Percentiles rank a stretch among this genome's conserved stretches.
These are phyloP conservation scores for Sebastes hubbsi DNA, from an alignment of 2,797 vertebrate genomes.

Conservation along the genomic window DNA sequence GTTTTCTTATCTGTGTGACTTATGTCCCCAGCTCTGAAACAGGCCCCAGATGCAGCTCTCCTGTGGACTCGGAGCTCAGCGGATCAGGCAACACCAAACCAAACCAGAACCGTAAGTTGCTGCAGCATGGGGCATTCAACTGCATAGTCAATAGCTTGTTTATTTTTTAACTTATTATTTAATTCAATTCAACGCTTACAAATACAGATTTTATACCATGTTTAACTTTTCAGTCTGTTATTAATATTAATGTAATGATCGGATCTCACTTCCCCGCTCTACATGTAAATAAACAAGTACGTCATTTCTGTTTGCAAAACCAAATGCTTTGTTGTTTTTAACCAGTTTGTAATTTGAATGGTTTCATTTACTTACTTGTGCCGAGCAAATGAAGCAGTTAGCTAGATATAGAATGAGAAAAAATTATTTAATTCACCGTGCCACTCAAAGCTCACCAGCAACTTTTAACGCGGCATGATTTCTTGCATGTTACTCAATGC, in stretches of 20 bases:
- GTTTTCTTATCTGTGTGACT: slow-evolving; percentile 17
- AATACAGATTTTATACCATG: neutral
- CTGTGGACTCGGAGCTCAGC: slow-evolving; percentile 81
- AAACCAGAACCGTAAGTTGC: slow-evolving; percentile 85
- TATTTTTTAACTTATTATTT: neutral
- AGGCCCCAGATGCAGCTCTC: slow-evolving; percentile 91
- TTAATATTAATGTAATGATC: neutral
- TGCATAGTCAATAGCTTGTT: neutral
- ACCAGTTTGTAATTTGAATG: neutral
- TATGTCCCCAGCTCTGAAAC: slow-evolving; percentile 87
- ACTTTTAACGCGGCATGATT: too few relatives aligned
- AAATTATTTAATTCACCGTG: too few relatives aligned
- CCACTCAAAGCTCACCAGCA: too few relatives aligned
- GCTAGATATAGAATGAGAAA: too few relatives aligned
- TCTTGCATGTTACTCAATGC: too few relatives aligned
- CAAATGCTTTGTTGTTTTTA: neutral
- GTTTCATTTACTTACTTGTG: neutral
- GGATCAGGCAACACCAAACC: slow-evolving; percentile 67
- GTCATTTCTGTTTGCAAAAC: neutral
- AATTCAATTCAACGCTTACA: neutral
- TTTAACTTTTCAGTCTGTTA: neutral
- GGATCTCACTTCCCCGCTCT: neutral
- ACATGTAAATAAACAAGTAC: neutral
- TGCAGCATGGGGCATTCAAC: neutral
- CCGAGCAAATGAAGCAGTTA: neutral